A percentile compares a stretch with the other conserved stretches of the same genome.
phyloP scores from a whole-genome alignment of 2,113 vertebrate species.

The Mus pahari region DNA sequence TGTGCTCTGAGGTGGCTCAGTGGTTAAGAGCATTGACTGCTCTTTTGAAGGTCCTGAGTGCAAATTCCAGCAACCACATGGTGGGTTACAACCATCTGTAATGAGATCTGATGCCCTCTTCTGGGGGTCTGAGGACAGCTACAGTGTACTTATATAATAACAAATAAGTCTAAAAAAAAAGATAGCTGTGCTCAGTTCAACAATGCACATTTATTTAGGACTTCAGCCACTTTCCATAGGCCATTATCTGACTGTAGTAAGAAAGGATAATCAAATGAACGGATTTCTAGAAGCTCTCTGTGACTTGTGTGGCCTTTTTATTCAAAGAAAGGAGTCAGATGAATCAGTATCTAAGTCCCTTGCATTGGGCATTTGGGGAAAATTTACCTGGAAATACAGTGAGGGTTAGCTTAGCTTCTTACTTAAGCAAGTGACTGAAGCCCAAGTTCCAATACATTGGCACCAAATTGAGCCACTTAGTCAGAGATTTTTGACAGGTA shows the following conservation, averaged over 20 bases:
- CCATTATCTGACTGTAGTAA: not conserved
- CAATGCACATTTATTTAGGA: not conserved
- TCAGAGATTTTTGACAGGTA: not conserved
- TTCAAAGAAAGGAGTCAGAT: not conserved
- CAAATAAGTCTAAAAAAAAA: too few species aligned
- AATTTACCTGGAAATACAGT: not conserved
- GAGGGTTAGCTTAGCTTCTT: too few species aligned
- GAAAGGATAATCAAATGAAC: not conserved
- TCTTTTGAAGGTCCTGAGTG: too few species aligned
- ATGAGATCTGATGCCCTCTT: too few species aligned
- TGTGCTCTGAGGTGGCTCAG: too few species aligned
- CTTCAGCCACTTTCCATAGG: not conserved
- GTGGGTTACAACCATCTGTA: too few species aligned
- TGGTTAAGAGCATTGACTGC: too few species aligned
- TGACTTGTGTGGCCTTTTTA: not conserved
- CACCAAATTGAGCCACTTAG: not conserved
- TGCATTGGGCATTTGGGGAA: not conserved
- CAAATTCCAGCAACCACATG: too few species aligned
- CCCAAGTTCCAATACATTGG: not conserved
- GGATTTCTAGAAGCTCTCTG: not conserved
- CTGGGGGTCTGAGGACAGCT: too few species aligned
- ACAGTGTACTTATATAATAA: too few species aligned
- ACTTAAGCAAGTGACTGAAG: not conserved
- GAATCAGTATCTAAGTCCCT: not conserved
- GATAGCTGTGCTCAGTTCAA: not conserved